Evolutionary conservation across 2,888 invertebrate genomes (phyloP), one percentile per base, ranked within the genome.

Genomic region (Tubulanus polymorphus): DNA sequence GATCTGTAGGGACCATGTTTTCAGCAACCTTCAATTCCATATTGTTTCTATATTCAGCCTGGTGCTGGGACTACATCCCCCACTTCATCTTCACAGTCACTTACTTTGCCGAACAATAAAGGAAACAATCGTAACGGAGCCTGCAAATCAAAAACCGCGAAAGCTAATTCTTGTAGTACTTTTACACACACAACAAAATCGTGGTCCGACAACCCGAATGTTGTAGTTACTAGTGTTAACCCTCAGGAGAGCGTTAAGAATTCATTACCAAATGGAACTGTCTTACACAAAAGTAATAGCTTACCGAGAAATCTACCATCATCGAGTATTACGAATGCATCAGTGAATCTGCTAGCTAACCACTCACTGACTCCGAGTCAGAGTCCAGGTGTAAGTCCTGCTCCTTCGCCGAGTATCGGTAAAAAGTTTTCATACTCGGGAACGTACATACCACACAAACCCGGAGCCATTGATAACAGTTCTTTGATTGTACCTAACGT

Each of bases 401-500:
- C 68, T 54, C 65, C 67, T 10, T 74, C 71, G 12, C 73, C 72
- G 8, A 70, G 69, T 37, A 46, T 70, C 47, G 57, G 62, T 49
- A 66, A 70, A 53, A 70, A 67, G 55, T 53, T 58, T 8, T 12
- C 60, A 20, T 49, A 54, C 10, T 15, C 57, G 8, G 41, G 52
- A 3, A 32, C 49, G n/a, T 35, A 59, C 20, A 37, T 59, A 2
- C 64, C 69, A 20, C 66, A 62, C 51, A 65, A 78, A 60, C 90
- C 90, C 0, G 88, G 88, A 0, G 86, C 87, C 46, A 87, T 91
- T 53, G 89, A 90, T 75, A 92, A 91, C 80, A 83, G 85, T 57
- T 83, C 83, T 51, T 81, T 92, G 57, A 83, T 90, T 5, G 85
- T 85, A 6, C 83, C 83, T 41, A 84, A 85, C 69, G 79, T 82